Evolutionary conservation across 2,888 invertebrate species (phyloP).

Genomic region (Acholoe squamosa): DNA sequence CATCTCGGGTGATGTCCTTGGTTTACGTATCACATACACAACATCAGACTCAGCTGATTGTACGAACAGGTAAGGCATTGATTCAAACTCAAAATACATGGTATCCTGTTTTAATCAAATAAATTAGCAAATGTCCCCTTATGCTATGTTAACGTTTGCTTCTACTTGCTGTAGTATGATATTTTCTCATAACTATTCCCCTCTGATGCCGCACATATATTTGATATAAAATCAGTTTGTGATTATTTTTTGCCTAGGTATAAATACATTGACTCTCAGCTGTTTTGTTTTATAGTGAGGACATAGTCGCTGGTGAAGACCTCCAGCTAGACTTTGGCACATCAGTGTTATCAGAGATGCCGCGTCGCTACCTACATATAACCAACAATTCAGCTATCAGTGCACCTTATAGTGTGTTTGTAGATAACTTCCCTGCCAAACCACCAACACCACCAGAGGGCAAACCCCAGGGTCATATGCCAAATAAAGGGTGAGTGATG

Average conservation of each 20-base stretch:
- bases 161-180: too few relatives aligned
- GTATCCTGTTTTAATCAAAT: too few relatives aligned
- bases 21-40: slow-evolving; percentile 77
- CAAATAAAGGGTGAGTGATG: slow-evolving; percentile 66
- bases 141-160: too few relatives aligned
- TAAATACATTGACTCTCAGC: too few relatives aligned
- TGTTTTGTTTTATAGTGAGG: too few relatives aligned
- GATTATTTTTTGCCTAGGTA: too few relatives aligned
- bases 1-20: slow-evolving; percentile 77
- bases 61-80: neutral
- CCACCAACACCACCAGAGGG: slow-evolving; percentile 75
- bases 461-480: slow-evolving; percentile 55
- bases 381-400: slow-evolving; percentile 79
- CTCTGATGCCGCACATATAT: too few relatives aligned
- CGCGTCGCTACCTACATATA: slow-evolving; percentile 77
- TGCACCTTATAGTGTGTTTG: slow-evolving; percentile 74
- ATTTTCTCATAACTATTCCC: too few relatives aligned
- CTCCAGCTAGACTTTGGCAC: slow-evolving; percentile 77
- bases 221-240: too few relatives aligned
- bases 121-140: too few relatives aligned
- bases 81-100: too few relatives aligned
- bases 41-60: slow-evolving; percentile 65
- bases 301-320: neutral
- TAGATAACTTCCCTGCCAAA: slow-evolving; percentile 76
- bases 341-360: slow-evolving; percentile 72